Evolutionary conservation across 2,888 invertebrate species (phyloP).

Genomic region (Drosophila birchii): DNA sequence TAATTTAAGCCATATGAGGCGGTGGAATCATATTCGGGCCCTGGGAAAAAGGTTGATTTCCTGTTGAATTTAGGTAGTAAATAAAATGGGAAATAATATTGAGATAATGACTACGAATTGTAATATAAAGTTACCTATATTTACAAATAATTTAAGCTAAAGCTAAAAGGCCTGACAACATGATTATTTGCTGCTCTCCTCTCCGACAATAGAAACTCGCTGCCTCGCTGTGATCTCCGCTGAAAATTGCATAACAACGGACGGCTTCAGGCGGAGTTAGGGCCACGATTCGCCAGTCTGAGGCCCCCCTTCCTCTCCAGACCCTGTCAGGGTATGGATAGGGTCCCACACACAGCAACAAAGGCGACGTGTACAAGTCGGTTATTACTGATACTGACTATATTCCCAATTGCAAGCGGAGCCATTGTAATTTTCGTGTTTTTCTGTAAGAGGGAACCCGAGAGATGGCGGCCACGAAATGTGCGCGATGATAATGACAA

Average conservation of each 20-base stretch:
- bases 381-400: conserved; percentile 73
- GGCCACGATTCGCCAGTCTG: conserved; percentile 24
- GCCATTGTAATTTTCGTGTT: conserved; percentile 80
- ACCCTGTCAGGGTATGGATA: conserved; percentile 12
- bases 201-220: conserved; percentile 31
- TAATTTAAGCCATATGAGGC: conserved; percentile 16
- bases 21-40: neutral
- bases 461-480: conserved; percentile 61
- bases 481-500: conserved; percentile 82
- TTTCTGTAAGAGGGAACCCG: conserved; percentile 54
- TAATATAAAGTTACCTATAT: conserved; percentile 4
- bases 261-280: conserved; percentile 33
- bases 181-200: conserved; percentile 32
- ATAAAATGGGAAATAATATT: neutral
- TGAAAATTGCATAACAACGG: conserved; percentile 40
- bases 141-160: conserved; percentile 9
- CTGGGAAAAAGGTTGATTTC: neutral
- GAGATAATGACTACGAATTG: conserved; percentile 1
- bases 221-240: conserved; percentile 11
- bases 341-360: conserved; percentile 49
- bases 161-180: conserved; percentile 31
- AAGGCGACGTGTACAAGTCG: conserved; percentile 56
- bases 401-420: conserved; percentile 65
- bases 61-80: neutral
- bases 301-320: neutral